phyloP scores from a whole-genome alignment of 2,888 invertebrate genomes.

The Acrobasis repandana region DNA sequence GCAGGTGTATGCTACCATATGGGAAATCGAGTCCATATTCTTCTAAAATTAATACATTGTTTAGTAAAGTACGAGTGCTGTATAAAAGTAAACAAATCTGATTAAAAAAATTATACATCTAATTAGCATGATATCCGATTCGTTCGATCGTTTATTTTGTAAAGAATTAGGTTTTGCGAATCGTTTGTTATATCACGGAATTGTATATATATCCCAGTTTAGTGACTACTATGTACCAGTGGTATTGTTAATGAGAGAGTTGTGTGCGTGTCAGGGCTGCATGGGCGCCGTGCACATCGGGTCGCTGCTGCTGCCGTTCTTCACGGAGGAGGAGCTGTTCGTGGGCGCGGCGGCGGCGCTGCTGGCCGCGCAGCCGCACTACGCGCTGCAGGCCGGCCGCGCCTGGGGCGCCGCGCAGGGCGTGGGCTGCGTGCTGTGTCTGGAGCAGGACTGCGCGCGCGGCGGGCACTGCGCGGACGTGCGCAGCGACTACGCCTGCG shows the following conservation, averaged over 20 bases:
- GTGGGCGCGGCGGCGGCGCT: constrained; percentile 75
- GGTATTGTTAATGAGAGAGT: not conserved
- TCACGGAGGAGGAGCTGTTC: constrained; percentile 89
- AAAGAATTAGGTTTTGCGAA: too few species aligned
- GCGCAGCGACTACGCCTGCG: constrained; percentile 87
- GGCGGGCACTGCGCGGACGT: constrained; percentile 76
- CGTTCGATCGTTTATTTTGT: too few species aligned
- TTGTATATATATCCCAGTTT: too few species aligned
- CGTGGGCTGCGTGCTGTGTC: constrained; percentile 91
- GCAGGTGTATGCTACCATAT: too few species aligned
- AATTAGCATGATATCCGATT: too few species aligned
- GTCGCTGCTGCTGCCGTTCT: constrained; percentile 91
- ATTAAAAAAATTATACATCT: too few species aligned
- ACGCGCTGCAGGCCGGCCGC: constrained; percentile 61
- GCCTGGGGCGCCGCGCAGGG: constrained; percentile 66
- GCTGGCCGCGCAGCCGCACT: constrained; percentile 72
- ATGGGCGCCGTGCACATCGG: constrained; percentile 94
- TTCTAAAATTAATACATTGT: too few species aligned
- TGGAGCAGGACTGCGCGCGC: constrained; percentile 89
- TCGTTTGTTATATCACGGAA: too few species aligned
- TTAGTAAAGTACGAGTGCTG: too few species aligned
- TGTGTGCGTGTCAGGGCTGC: constrained; percentile 86
- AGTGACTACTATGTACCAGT: too few species aligned
- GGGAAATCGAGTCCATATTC: too few species aligned
- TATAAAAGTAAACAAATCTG: too few species aligned